Evolutionary conservation across 2,113 vertebrate genomes (phyloP).

Genomic region (Ptychochromis oligacanthus): DNA sequence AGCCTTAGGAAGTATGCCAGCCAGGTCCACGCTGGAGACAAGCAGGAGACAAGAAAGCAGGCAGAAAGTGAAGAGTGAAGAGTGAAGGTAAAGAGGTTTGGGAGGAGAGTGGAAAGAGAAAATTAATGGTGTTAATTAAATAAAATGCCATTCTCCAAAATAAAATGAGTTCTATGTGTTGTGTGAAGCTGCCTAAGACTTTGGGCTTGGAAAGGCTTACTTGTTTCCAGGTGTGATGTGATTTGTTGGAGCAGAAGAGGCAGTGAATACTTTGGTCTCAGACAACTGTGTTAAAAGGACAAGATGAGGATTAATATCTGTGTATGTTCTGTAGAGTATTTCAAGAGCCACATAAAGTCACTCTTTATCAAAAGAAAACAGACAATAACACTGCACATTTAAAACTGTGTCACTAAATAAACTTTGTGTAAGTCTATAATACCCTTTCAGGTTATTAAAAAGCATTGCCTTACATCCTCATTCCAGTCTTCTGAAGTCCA

Average conservation of each 20-base stretch:
- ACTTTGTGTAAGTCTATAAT: not conserved
- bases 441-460: not conserved
- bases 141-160: not conserved
- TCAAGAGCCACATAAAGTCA: not conserved
- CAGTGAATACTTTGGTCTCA: conserved; percentile 97
- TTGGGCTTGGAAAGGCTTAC: conserved; percentile 73
- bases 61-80: not conserved
- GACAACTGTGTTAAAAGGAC: conserved; percentile 83
- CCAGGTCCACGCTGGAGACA: conserved; percentile 85
- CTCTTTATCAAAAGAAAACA: not conserved
- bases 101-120: not conserved
- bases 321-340: not conserved
- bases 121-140: not conserved
- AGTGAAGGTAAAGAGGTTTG: not conserved
- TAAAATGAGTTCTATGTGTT: not conserved
- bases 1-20: conserved; percentile 86
- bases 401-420: not conserved
- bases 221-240: conserved; percentile 84
- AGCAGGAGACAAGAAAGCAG: not conserved
- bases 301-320: not conserved
- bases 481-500: conserved; percentile 96
- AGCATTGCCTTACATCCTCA: conserved; percentile 88
- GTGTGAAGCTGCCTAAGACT: not conserved
- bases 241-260: conserved; percentile 87
- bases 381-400: not conserved